Percentiles rank a stretch among this genome's conserved stretches.
These are phyloP conservation scores for Procavia capensis DNA, from an alignment of 2,113 vertebrate genomes.

Conservation along the genomic window DNA sequence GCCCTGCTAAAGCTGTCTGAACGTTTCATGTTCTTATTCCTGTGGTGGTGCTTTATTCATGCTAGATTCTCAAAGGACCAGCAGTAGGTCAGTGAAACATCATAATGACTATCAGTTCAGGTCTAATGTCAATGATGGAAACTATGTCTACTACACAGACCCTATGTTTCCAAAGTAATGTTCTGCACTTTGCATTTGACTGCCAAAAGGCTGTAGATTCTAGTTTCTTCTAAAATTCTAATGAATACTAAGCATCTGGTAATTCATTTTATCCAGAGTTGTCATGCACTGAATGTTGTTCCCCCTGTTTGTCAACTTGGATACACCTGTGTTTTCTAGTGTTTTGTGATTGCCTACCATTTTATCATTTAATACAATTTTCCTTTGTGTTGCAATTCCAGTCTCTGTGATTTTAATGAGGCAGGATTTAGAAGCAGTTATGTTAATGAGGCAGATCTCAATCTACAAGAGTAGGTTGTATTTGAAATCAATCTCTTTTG, in stretches of 20 bases:
- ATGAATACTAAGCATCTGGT: not conserved
- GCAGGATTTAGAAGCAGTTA: no score
- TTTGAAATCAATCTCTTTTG: no score
- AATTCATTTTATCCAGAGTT: not conserved
- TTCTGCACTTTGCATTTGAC: not conserved
- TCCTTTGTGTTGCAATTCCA: no score
- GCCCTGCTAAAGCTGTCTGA: not conserved
- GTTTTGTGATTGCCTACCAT: no score
- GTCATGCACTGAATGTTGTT: no score
- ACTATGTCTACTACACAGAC: not conserved
- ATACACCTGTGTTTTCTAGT: no score
- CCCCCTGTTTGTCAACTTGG: no score
- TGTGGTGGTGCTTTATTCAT: not conserved
- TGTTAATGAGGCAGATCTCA: no score
- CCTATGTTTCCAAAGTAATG: not conserved
- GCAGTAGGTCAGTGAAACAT: not conserved
- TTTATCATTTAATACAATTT: no score
- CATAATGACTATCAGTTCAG: not conserved
- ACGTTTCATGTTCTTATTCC: not conserved
- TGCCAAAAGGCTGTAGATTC: not conserved
- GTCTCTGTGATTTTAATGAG: no score
- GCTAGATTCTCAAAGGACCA: not conserved
- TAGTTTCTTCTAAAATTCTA: not conserved
- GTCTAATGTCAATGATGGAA: not conserved
- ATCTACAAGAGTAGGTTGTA: no score